phyloP scores from a whole-genome alignment of 2,888 invertebrate genomes.

The Lysandra coridon region DNA sequence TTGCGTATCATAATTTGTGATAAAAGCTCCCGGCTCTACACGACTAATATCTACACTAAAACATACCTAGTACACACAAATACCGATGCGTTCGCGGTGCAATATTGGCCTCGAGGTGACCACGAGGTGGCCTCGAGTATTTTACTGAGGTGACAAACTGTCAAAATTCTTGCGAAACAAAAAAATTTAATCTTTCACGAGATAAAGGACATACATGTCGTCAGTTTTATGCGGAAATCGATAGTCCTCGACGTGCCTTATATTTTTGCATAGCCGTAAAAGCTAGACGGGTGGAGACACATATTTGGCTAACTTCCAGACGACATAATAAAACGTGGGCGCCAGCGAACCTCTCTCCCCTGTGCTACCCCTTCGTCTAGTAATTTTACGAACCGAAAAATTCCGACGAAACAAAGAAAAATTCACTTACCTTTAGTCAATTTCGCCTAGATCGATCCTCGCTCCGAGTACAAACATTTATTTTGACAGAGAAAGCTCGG shows the following conservation, averaged over 20 bases:
- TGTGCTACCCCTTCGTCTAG: background rate
- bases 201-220: background rate
- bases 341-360: conserved; percentile 67
- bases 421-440: conserved; percentile 36
- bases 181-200: background rate
- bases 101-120: background rate
- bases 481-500: conserved; percentile 42
- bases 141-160: background rate
- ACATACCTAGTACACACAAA: background rate
- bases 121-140: background rate
- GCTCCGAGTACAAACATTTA: conserved; percentile 26
- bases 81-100: conserved; percentile 12
- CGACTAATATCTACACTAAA: background rate
- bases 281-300: conserved; percentile 42
- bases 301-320: conserved; percentile 62
- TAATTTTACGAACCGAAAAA: background rate
- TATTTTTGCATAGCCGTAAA: conserved; percentile 8
- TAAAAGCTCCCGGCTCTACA: conserved; percentile 18
- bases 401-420: background rate
- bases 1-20: conserved; percentile 23
- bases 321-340: conserved; percentile 73
- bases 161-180: background rate
- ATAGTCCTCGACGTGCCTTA: background rate
- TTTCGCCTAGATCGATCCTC: background rate
- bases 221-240: background rate